These are phyloP conservation scores for Leptocoma aspasia DNA, from an alignment of 2,113 vertebrate species.

Conservation along the genomic window DNA sequence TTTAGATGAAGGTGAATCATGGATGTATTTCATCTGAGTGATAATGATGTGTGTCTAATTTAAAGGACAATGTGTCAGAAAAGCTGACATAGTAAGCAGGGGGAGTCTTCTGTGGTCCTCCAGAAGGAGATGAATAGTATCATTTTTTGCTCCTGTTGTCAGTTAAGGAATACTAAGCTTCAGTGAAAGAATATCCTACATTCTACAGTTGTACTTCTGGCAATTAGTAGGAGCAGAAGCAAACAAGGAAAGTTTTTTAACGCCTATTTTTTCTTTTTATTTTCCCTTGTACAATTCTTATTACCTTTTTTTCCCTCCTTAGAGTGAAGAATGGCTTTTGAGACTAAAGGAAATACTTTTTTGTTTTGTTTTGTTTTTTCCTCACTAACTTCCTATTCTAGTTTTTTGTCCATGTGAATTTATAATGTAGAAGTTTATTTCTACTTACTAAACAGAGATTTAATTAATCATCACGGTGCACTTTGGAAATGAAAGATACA, in stretches of 20 bases:
- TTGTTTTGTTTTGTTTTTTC: not conserved
- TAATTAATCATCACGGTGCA: not conserved
- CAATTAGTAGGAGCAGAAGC: not conserved
- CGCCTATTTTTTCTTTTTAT: not conserved
- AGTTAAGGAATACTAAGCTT: not conserved
- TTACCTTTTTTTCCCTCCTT: not conserved
- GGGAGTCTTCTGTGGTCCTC: not conserved
- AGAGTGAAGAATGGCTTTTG: not conserved
- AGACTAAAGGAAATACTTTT: not conserved
- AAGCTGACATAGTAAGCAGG: not conserved
- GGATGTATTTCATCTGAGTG: not conserved
- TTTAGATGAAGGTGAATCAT: not conserved
- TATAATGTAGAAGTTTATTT: not conserved
- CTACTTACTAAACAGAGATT: not conserved
- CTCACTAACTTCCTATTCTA: not conserved
- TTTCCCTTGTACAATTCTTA: not conserved
- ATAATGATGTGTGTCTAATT: not conserved
- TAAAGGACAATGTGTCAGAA: not conserved
- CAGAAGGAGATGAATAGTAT: not conserved
- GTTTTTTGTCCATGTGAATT: not conserved
- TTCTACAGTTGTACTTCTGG: not conserved
- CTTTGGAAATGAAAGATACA: conserved; percentile 20
- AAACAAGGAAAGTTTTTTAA: not conserved
- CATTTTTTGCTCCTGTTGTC: not conserved
- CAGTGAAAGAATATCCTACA: not conserved